Conservation (phyloP, 2,113 vertebrate genomes). For the Marmota monax region DNA sequence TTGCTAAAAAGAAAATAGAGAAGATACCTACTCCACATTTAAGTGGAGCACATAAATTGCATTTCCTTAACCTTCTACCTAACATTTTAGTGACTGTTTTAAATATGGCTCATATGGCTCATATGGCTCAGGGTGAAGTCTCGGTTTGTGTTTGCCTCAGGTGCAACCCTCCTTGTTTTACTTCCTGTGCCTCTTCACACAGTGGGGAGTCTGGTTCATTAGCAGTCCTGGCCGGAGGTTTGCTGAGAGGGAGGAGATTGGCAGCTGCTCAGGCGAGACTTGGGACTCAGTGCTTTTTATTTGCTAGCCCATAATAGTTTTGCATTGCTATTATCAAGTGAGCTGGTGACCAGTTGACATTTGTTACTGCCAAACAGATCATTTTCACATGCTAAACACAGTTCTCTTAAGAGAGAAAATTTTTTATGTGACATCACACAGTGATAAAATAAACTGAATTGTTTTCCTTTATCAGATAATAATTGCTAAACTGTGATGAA, state of each 20-base stretch:
- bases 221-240: background rate
- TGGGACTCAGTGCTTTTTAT: background rate
- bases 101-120: background rate
- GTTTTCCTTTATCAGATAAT: conserved; percentile 33
- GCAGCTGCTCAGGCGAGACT: background rate
- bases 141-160: background rate
- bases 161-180: background rate
- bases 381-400: background rate
- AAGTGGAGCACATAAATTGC: background rate
- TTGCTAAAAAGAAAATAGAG: conserved; percentile 15
- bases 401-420: background rate
- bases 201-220: background rate
- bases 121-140: background rate
- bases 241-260: background rate
- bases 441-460: background rate
- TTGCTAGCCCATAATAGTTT: background rate
- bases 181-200: background rate
- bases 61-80: background rate
- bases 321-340: background rate
- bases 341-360: background rate
- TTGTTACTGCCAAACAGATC: background rate
- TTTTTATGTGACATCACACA: background rate
- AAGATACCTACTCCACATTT: background rate
- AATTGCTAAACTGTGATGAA: background rate
- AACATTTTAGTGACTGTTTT: background rate